Conservation (phyloP, 2,113 vertebrate species). For the Cervus canadensis region DNA sequence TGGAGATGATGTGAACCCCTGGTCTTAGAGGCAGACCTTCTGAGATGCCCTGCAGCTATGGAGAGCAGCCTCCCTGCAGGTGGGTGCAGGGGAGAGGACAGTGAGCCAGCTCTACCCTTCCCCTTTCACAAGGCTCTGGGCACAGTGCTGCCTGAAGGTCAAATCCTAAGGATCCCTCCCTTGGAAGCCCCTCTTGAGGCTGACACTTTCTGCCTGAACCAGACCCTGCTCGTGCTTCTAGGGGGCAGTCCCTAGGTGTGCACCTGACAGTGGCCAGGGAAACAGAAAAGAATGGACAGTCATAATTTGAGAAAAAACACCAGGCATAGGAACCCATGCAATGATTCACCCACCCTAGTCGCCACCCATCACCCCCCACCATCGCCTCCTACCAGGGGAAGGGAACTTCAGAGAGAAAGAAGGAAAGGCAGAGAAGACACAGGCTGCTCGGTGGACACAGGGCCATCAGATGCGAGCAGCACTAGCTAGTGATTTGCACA, state of each 20-base stretch:
- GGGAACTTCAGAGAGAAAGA: background rate
- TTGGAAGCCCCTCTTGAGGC: background rate
- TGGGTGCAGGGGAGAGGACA: background rate
- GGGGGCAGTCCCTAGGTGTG: background rate
- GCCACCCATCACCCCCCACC: accelerated
- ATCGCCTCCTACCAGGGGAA: background rate
- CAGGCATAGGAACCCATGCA: accelerated
- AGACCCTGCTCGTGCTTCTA: background rate
- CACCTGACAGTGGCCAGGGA: background rate
- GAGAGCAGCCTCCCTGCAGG: too few relatives aligned
- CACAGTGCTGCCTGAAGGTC: background rate
- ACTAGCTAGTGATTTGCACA: too few relatives aligned
- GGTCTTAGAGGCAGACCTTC: background rate
- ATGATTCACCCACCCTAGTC: background rate
- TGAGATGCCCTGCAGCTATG: background rate
- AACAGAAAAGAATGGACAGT: background rate
- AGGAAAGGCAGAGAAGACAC: background rate
- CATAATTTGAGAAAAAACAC: background rate
- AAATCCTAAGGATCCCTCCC: too few relatives aligned
- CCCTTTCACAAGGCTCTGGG: accelerated
- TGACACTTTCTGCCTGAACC: background rate
- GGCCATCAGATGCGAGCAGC: too few relatives aligned
- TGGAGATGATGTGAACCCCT: background rate
- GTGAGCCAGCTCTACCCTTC: accelerated
- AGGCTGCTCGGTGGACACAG: background rate